Base-by-base conservation (phyloP, 2,113 vertebrate species). In the Strix aluco region DNA sequence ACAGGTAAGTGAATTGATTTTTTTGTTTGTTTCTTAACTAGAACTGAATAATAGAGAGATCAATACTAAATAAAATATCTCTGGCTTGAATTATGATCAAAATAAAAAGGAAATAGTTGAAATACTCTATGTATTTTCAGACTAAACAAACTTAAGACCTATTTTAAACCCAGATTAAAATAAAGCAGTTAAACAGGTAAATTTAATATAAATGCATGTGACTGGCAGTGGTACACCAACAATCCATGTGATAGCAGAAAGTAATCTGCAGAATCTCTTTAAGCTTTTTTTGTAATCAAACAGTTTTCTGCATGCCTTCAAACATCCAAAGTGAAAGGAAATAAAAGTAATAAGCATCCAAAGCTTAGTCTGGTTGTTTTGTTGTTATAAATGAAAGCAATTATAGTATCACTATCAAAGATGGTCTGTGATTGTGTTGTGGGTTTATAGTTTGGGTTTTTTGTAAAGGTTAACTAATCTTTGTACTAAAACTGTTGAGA, bases 121-220 rank as follows among this genome's bases (percentile, higher is more conserved):
- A 95, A 78, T 67, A 78, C 47, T 81, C 70, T 86, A 15, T 90
- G 25, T 54, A 72, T 95, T 93, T 93, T 95, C 55, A 93, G 67
- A 59, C 32, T 79, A 87, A 87, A 83, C 42, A 70, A 83, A 70
- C 34, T 63, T 67, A 80, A 79, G 59, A 63, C 49, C 51, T 79
- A 71, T 93, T 91, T 91, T 80, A 95, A 93, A 84, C 29, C 16
- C 57, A 85, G 21, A 38, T 77, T 91, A 86, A 88, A 94, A 78
- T 74, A 67, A 77, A 88, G 10, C 29, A 34, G 38, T 86, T 88
- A 85, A 90, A 87, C 40, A 72, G 51, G 46, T 72, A 77, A 78
- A 94, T 92, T 75, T 34, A 40, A 73, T 62, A 72, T 78, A 88
- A 91, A 62, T 92, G n/a, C 61, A 94, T 54, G 30, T 72, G 54